Percentiles rank a stretch among this genome's conserved stretches.
Evolutionary conservation across 1,140 invertebrate species (phyloP).

Genomic region (Helicoverpa armigera): DNA sequence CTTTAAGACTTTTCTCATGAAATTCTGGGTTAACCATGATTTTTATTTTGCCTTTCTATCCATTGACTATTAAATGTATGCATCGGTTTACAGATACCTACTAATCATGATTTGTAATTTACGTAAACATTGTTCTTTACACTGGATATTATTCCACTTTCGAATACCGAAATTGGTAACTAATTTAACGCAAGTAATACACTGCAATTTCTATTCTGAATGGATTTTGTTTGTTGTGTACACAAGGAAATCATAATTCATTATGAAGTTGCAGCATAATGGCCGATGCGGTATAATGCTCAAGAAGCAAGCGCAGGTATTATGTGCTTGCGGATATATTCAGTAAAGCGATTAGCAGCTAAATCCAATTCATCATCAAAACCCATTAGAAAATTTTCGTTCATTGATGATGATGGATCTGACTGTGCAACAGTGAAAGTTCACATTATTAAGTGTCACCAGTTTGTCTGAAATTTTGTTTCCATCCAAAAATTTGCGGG

Average conservation of each 20-base stretch:
- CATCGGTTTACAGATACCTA: constrained; percentile 7
- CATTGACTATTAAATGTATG: neutral
- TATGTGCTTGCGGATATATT: constrained; percentile 41
- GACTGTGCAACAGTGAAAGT: constrained; percentile 75
- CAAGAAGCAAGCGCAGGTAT: constrained; percentile 31
- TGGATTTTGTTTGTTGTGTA: constrained; percentile 29
- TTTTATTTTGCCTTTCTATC: constrained; percentile 21
- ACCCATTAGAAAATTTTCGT: constrained; percentile 65
- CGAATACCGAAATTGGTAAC: constrained; percentile 19
- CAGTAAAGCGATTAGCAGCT: constrained; percentile 65
- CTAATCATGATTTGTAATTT: constrained; percentile 12
- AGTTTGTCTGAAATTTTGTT: constrained; percentile 69
- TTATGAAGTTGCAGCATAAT: constrained; percentile 29
- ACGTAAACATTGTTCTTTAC: neutral
- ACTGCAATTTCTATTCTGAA: constrained; percentile 32
- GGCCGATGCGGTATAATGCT: neutral
- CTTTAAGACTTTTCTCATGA: neutral
- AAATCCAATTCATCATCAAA: constrained; percentile 55
- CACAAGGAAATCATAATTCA: constrained; percentile 26
- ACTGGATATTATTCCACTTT: constrained; percentile 25
- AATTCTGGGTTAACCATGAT: neutral
- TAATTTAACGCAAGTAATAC: constrained; percentile 26
- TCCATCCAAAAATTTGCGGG: constrained; percentile 67
- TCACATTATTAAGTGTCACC: constrained; percentile 67
- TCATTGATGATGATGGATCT: constrained; percentile 68